Percentiles rank a stretch among this genome's conserved stretches.
Conservation (phyloP, 2,113 vertebrate species). For the Morphnarchus princeps region DNA sequence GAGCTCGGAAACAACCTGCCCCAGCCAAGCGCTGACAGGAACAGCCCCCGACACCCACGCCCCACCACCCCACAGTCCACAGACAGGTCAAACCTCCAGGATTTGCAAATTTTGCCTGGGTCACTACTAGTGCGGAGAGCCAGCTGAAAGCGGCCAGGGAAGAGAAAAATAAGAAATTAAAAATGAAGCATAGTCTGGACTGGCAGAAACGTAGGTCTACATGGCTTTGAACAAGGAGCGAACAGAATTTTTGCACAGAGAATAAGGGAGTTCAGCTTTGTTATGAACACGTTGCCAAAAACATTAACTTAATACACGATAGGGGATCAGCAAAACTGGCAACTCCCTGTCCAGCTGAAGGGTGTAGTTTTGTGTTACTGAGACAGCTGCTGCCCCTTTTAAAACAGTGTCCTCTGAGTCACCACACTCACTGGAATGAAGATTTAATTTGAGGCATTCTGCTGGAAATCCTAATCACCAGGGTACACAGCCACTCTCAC, state of each 20-base stretch:
- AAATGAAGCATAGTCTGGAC: not conserved
- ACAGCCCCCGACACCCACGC: not conserved
- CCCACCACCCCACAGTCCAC: not conserved
- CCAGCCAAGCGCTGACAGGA: conserved; percentile 63
- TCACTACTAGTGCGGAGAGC: not conserved
- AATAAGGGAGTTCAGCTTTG: not conserved
- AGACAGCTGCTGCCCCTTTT: not conserved
- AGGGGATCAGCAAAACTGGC: not conserved
- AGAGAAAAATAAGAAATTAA: not conserved
- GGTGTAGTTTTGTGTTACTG: not conserved
- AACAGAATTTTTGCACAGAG: not conserved
- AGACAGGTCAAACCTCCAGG: not conserved
- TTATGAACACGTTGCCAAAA: not conserved
- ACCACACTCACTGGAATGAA: not conserved
- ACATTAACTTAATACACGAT: fast-evolving
- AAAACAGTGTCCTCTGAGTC: not conserved
- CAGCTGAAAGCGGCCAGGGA: fast-evolving
- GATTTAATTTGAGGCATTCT: not conserved
- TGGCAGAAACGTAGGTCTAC: not conserved
- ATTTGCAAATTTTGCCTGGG: not conserved
- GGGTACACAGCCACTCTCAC: not conserved
- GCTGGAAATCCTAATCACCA: not conserved
- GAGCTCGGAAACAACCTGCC: conserved; percentile 41
- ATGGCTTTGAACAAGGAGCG: not conserved
- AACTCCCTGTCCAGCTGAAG: not conserved